Percentiles rank a stretch among this genome's conserved stretches.
These are phyloP conservation scores for Cirrhinus molitorella DNA, from an alignment of 2,797 vertebrate species.

Conservation along the genomic window DNA sequence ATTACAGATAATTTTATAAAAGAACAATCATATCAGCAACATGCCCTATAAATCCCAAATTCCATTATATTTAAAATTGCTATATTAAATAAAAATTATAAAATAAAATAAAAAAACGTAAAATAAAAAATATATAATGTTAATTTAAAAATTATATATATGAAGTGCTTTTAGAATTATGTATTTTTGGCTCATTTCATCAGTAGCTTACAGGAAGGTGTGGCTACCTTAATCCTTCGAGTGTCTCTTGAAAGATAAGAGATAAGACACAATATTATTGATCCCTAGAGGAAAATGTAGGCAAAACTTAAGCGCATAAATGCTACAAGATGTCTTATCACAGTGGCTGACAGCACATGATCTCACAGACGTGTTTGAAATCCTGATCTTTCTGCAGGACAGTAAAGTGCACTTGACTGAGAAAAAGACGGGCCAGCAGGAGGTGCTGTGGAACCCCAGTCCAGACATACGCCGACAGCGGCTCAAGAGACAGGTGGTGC, in stretches of 20 bases:
- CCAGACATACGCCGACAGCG: slow-evolving; percentile 84
- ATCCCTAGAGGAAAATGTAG: neutral
- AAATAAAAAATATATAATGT: too few species aligned
- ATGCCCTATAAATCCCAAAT: neutral
- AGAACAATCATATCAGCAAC: neutral
- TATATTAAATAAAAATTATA: neutral
- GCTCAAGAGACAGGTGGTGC: slow-evolving; percentile 89
- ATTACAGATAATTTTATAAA: slow-evolving; percentile 15
- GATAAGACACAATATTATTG: neutral
- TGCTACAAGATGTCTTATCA: neutral
- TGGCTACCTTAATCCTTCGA: neutral
- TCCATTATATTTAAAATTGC: neutral
- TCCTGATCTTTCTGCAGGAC: slow-evolving; percentile 79
- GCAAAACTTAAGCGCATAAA: neutral
- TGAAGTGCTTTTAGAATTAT: neutral
- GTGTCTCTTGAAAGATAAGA: neutral
- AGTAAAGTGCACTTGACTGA: slow-evolving; percentile 91
- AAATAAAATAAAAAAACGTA: neutral
- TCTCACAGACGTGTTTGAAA: neutral
- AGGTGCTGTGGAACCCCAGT: slow-evolving; percentile 89
- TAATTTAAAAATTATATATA: too few species aligned
- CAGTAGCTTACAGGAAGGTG: neutral
- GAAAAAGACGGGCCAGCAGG: slow-evolving; percentile 76
- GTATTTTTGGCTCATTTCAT: neutral
- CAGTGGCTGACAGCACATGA: too few species aligned